Base-by-base conservation (phyloP, 2,888 invertebrate species). In the Spatulosminthurus flaviceps region DNA sequence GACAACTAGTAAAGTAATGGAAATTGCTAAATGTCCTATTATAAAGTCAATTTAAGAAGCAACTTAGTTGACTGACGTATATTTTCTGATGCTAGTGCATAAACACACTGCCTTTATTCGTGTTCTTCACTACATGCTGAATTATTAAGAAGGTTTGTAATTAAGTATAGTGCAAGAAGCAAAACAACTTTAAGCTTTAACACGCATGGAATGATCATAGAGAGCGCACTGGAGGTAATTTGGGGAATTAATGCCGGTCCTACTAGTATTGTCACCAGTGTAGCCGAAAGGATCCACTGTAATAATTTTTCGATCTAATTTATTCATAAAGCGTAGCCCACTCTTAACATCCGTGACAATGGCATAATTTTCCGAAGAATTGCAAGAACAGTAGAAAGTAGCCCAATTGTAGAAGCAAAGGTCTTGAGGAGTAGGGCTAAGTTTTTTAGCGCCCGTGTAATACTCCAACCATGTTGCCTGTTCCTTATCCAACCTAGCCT, bases 391-490 rank as follows among this genome's bases (percentile, higher is more conserved):
- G 29, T 91, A 90, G 42, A 93, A 93, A 29, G 91, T 91, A 77
- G 92, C 91, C 92, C 94, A 94, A 87, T 95, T 92, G 86, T 92
- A 94, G 86, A 92, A 94, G 21, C 93, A 92, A 9, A 96, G 89
- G 87, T 96, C 95, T 0, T 88, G 90, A 42, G 91, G 90, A 75
- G 89, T 89, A 0, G 95, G 94, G 87, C 90, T 89, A 0, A 96
- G 86, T 84, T 89, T 89, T 84, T 90, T 91, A 80, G 90, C 90
- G 19, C 91, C 90, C 82, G 66, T 34, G 60, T 80, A 82, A 70
- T 81, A 82, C 21, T 79, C 81, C 41, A 79, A 26, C 82, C 82
- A 81, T n/a, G 88, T 88, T 93, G 94, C 95, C 86, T 95, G 92
- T 84, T 94, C 93, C 0, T 89, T 89, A 73, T 90, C 88, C 16